Percentiles rank a stretch among this genome's conserved stretches.
Evolutionary conservation across 2,888 invertebrate genomes (phyloP).

Genomic region (Meganola albula): DNA sequence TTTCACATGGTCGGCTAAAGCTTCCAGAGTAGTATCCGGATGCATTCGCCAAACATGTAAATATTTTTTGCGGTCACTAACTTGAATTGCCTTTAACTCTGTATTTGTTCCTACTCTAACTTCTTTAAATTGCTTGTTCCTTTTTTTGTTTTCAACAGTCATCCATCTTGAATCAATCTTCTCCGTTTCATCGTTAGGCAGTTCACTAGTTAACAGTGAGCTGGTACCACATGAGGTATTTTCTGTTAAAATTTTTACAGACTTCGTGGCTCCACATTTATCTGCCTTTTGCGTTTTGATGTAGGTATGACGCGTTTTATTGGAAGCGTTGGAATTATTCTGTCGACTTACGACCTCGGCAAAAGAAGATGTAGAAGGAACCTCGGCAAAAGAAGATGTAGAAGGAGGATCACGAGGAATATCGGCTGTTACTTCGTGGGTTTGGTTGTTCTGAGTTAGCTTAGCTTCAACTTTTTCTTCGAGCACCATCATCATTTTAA

Average conservation of each 20-base stretch:
- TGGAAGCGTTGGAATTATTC: neutral
- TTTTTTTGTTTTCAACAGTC: slow-evolving; percentile 3
- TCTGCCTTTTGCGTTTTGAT: neutral
- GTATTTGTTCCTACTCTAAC: slow-evolving; percentile 1
- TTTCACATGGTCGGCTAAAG: neutral
- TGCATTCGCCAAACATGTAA: slow-evolving; percentile 5
- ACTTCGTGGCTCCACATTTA: slow-evolving; percentile 8
- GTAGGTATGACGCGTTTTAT: slow-evolving; percentile 1
- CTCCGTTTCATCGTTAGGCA: neutral
- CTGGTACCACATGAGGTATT: slow-evolving; percentile 1
- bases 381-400: slow-evolving; percentile 1
- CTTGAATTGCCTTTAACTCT: slow-evolving; percentile 2
- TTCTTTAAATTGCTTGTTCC: neutral
- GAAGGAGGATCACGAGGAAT: neutral
- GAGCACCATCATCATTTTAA: slow-evolving; percentile 1
- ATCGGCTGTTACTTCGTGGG: neutral
- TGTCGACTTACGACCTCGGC: slow-evolving; percentile 1
- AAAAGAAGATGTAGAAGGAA: no score
- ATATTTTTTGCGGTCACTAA: slow-evolving; percentile 3
- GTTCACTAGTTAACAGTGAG: slow-evolving; percentile 1
- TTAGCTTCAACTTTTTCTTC: slow-evolving; percentile 2
- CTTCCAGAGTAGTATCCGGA: slow-evolving; percentile 3
- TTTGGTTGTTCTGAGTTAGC: neutral
- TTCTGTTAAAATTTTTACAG: slow-evolving; percentile 1
- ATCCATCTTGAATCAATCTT: slow-evolving; percentile 1